Evolutionary conservation across 2,113 vertebrate species (phyloP).

Genomic region (Myxocyprinus asiaticus): DNA sequence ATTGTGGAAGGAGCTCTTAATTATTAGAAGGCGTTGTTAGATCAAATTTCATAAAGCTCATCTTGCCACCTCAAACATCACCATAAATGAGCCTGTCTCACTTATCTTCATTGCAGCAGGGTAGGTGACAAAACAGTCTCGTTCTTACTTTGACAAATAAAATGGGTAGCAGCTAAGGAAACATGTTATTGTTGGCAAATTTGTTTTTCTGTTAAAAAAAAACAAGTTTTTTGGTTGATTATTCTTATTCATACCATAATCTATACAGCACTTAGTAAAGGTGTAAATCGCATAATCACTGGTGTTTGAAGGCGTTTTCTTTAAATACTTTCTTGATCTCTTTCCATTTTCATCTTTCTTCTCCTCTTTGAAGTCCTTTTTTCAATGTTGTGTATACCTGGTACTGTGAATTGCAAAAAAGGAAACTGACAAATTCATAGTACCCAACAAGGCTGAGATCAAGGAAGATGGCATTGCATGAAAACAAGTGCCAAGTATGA

Average conservation of each 20-base stretch:
- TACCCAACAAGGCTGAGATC: slow-evolving; percentile 15
- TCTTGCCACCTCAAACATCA: background rate
- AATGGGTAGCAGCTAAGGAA: background rate
- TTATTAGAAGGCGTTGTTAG: background rate
- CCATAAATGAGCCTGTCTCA: background rate
- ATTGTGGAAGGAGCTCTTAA: background rate
- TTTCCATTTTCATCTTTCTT: background rate
- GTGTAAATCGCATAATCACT: background rate
- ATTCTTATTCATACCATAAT: background rate
- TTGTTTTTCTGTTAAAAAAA: background rate
- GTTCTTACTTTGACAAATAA: background rate
- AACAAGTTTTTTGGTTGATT: background rate
- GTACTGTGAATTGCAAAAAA: background rate
- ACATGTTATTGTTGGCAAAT: background rate
- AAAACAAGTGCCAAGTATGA: slow-evolving; percentile 7
- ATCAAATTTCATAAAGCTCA: background rate
- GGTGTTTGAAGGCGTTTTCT: background rate
- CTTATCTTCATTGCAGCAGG: background rate
- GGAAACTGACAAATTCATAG: background rate
- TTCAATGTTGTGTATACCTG: background rate
- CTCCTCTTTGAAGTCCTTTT: background rate
- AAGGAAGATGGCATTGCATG: background rate
- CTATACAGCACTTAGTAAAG: background rate
- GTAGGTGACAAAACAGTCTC: background rate
- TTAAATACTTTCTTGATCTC: background rate